These are phyloP conservation scores for Muntiacus muntjak DNA, from an alignment of 2,113 vertebrate species.

Conservation along the genomic window DNA sequence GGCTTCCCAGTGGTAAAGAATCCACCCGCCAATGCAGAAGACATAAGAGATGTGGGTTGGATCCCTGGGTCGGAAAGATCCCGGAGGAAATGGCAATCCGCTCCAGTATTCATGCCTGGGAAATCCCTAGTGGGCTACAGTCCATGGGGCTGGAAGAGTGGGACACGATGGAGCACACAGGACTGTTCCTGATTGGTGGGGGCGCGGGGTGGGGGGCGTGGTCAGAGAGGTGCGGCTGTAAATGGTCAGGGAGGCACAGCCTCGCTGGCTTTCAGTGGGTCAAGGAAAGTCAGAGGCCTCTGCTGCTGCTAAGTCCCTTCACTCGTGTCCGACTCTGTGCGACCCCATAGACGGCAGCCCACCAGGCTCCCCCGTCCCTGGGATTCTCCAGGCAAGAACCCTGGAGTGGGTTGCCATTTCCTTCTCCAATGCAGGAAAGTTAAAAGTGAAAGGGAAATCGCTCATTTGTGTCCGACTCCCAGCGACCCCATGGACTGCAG, in stretches of 20 bases:
- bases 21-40: neutral
- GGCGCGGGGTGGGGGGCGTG: neutral
- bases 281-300: neutral
- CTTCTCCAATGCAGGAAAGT: too few relatives aligned
- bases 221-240: accelerated
- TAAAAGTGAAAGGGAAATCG: too few relatives aligned
- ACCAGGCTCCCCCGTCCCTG: too few relatives aligned
- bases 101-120: neutral
- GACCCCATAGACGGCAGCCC: too few relatives aligned
- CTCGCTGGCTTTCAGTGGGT: neutral
- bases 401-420: too few relatives aligned
- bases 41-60: neutral
- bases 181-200: neutral
- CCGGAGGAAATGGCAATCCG: neutral
- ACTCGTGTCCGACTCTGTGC: too few relatives aligned
- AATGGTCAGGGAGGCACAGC: accelerated
- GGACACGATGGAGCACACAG: neutral
- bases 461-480: too few relatives aligned
- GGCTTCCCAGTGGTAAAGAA: neutral
- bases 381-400: too few relatives aligned
- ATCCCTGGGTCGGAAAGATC: neutral
- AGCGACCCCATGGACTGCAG: too few relatives aligned
- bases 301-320: too few relatives aligned
- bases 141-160: neutral
- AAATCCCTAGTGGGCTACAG: neutral